A percentile compares a stretch with the other conserved stretches of the same genome.
Evolutionary conservation across 1,140 invertebrate species (phyloP).

Genomic region (Drosophila tsacasi): DNA sequence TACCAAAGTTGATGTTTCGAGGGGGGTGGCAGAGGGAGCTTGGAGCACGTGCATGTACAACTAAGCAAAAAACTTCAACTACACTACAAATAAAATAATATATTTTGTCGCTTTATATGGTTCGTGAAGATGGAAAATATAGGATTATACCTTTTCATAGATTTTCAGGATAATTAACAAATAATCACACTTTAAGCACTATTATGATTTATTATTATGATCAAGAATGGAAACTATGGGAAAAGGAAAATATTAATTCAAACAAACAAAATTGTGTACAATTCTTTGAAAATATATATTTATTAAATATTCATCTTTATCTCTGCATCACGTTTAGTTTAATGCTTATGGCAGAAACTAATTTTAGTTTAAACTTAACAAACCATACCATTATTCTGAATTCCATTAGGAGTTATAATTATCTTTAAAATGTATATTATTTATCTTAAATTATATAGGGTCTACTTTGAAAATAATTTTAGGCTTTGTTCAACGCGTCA

Average conservation of each 20-base stretch:
- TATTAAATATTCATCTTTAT: too few relatives aligned
- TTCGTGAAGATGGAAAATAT: background rate
- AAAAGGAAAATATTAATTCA: background rate
- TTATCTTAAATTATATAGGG: background rate
- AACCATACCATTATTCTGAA: background rate
- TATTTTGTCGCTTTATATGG: background rate
- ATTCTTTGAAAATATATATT: background rate
- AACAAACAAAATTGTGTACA: background rate
- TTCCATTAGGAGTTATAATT: background rate
- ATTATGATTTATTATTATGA: background rate
- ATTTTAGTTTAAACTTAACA: background rate
- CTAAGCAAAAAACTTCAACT: constrained; percentile 13
- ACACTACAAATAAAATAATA: constrained; percentile 2
- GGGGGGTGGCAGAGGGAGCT: constrained; percentile 14
- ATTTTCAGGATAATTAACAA: too few relatives aligned
- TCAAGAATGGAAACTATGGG: background rate
- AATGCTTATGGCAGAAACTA: background rate
- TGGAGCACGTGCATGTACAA: constrained; percentile 62
- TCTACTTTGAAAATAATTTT: background rate
- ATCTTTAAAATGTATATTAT: too few relatives aligned
- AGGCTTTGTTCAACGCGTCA: background rate
- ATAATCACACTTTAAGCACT: too few relatives aligned
- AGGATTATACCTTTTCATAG: too few relatives aligned
- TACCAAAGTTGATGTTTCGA: constrained; percentile 26
- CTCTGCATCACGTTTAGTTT: background rate